A percentile compares a stretch with the other conserved stretches of the same genome.
phyloP scores from a whole-genome alignment of 1,140 invertebrate species.

The Drosophila pseudoananassae region DNA sequence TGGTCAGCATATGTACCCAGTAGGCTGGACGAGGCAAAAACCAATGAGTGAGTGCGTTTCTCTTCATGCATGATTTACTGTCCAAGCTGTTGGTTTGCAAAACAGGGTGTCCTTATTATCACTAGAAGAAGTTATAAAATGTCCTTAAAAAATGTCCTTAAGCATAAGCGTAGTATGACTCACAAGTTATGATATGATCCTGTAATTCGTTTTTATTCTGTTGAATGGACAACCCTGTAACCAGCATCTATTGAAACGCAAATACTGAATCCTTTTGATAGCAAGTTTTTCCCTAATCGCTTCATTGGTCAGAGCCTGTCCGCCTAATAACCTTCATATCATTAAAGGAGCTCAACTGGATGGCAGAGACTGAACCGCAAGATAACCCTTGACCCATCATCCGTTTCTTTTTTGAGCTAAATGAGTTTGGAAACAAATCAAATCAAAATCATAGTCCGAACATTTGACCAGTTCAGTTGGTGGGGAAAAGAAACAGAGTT shows the following conservation, averaged over 20 bases:
- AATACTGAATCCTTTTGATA: constrained; percentile 37
- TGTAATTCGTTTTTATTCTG: no score
- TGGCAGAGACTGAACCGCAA: constrained; percentile 14
- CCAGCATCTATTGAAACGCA: constrained; percentile 10
- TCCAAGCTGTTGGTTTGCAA: constrained; percentile 7
- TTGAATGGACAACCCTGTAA: constrained; percentile 16
- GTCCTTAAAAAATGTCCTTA: background rate
- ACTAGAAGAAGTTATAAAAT: no score
- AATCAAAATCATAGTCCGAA: constrained; percentile 43
- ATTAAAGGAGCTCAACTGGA: constrained; percentile 40
- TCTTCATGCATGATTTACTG: constrained; percentile 48
- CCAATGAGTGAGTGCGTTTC: constrained; percentile 14
- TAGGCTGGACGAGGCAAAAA: constrained; percentile 19
- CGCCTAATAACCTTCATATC: constrained; percentile 61
- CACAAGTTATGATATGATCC: no score
- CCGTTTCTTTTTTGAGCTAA: constrained; percentile 34
- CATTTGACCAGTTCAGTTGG: constrained; percentile 13
- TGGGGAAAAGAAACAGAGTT: background rate
- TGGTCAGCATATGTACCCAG: constrained; percentile 21
- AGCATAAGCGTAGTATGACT: background rate
- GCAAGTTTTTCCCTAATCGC: constrained; percentile 60
- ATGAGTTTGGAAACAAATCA: constrained; percentile 62
- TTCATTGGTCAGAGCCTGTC: constrained; percentile 40
- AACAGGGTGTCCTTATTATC: constrained; percentile 19
- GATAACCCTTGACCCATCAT: background rate